Conservation (phyloP, 2,113 vertebrate genomes). For the Beaufortia kweichowensis region DNA sequence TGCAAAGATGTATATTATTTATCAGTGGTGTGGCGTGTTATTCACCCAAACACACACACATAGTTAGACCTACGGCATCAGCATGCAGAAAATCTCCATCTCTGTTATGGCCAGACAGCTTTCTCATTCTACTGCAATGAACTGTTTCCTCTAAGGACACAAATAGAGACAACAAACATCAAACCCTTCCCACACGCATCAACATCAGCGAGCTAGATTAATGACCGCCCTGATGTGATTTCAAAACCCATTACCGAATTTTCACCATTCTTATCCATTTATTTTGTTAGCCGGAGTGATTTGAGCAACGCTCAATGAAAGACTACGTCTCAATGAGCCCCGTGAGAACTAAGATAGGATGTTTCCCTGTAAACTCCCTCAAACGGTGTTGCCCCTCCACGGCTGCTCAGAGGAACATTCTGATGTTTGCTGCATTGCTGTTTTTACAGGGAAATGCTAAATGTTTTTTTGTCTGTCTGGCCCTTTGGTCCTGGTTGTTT, state of each 20-base stretch:
- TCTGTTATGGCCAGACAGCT: constrained; percentile 37
- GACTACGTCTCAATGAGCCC: constrained; percentile 63
- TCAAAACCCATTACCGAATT: constrained; percentile 44
- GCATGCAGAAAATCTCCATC: constrained; percentile 30
- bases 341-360: constrained; percentile 60
- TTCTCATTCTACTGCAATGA: constrained; percentile 40
- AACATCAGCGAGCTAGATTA: constrained; percentile 29
- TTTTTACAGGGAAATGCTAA: neutral
- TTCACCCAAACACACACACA: constrained; percentile 22
- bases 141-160: constrained; percentile 31
- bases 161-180: constrained; percentile 28
- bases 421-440: neutral
- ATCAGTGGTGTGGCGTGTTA: constrained; percentile 20
- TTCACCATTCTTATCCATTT: constrained; percentile 44
- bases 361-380: constrained; percentile 49
- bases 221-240: constrained; percentile 44
- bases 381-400: constrained; percentile 30
- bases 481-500: neutral
- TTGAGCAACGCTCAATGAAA: constrained; percentile 49
- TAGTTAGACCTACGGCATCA: neutral
- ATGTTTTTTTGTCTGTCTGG: neutral
- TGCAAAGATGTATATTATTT: constrained; percentile 28
- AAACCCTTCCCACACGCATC: constrained; percentile 27
- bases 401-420: neutral
- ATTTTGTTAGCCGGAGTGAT: constrained; percentile 57